Base-by-base conservation (phyloP, 2,113 vertebrate genomes). In the Crotalus tigris region DNA sequence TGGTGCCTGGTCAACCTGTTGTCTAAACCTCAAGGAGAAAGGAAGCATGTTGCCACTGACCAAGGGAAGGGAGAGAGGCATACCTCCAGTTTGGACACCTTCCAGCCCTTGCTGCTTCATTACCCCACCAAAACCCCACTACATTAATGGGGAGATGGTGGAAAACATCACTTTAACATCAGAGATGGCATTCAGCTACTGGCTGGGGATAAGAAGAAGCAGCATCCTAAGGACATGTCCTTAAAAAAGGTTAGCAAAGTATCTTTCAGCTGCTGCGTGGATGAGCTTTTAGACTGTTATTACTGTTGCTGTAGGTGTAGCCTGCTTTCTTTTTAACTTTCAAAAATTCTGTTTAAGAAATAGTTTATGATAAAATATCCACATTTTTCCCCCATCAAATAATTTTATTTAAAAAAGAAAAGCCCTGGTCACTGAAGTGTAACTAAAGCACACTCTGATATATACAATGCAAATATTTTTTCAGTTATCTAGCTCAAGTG, bases 371-470 rank as follows among this genome's bases (percentile, higher is more conserved):
- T 81, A 17, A 81, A 81, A 81, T 81, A 81, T 81, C 17, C 75
- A 81, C 75, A 81, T 81, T 81, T 81, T 81, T 0, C n/a, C n/a
- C 44, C 4, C 1, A 1, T 91, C n/a, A 81, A 81, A 81, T 81
- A 19, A 51, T 69, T 59, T 44, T 51, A 26, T 51, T 96, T 24
- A 49, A 75, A 64, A 75, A 94, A 95, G 69, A 95, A 81, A 44
- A 81, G 33, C 33, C 75, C 92, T 93, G 95, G 93, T 88, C n/a
- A 0, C 90, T 93, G 90, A 93, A 94, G 23, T 92, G 89, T 24
- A 8, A 95, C 92, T 94, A 96, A 95, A 96, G 57, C 49, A 94
- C 92, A 91, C 90, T 92, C 87, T 81, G 61, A 93, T 95, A 93
- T 93, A 94, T 87, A 91, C 61, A 94, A 95, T 46, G 87, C 21